A percentile compares a stretch with the other conserved stretches of the same genome.
Evolutionary conservation across 1,140 invertebrate species (phyloP).

Genomic region (Charaxes varanes): DNA sequence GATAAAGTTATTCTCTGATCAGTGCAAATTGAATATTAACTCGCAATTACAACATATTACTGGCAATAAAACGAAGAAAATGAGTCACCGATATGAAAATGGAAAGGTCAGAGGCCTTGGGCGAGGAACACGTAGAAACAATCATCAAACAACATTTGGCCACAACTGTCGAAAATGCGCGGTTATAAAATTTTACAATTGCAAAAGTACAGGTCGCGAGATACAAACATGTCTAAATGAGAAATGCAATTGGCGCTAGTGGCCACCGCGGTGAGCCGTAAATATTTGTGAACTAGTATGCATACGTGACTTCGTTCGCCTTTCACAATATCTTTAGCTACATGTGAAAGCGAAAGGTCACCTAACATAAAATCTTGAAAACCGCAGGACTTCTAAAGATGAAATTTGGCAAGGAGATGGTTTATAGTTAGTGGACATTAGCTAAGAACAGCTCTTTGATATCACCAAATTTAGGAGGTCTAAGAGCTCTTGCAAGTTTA

Average conservation of each 20-base stretch:
- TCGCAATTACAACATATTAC: conserved; percentile 26
- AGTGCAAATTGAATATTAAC: conserved; percentile 10
- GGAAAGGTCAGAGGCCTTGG: conserved; percentile 25
- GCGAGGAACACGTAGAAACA: conserved; percentile 27
- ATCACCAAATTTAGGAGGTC: too few relatives aligned
- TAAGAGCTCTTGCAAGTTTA: too few relatives aligned
- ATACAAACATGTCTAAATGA: conserved; percentile 13
- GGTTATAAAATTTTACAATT: conserved; percentile 59
- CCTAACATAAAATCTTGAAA: too few relatives aligned
- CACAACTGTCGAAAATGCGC: conserved; percentile 40
- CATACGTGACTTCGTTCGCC: too few relatives aligned
- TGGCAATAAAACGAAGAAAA: conserved; percentile 31
- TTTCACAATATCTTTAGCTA: too few relatives aligned
- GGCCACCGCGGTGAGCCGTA: conserved; percentile 8
- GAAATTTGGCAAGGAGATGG: too few relatives aligned
- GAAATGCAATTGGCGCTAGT: conserved; percentile 7
- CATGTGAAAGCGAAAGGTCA: too few relatives aligned
- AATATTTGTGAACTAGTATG: too few relatives aligned
- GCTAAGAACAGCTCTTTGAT: too few relatives aligned
- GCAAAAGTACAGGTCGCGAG: conserved; percentile 27
- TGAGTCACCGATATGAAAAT: conserved; percentile 25
- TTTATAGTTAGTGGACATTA: too few relatives aligned
- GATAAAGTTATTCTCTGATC: not conserved
- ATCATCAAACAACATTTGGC: conserved; percentile 31
- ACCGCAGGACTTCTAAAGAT: too few relatives aligned